Evolutionary conservation across 2,888 invertebrate species (phyloP), one percentile per base, ranked within the genome.

Genomic region (Notodonta dromedarius): DNA sequence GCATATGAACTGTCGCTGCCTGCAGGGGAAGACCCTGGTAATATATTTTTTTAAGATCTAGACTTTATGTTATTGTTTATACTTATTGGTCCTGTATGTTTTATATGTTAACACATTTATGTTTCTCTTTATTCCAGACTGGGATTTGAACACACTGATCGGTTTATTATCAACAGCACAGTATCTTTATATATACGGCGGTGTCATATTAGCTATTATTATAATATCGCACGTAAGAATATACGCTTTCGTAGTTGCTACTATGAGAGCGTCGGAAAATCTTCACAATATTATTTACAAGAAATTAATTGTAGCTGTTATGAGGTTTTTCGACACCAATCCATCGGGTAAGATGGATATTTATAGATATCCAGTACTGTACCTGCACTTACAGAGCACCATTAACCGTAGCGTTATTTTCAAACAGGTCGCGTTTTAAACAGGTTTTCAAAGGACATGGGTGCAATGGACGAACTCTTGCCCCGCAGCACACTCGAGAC

Each of bases 361-460:
- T 4, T 5, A 46, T n/a, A 13, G 6, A 46, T 13, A 57, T 14
- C 8, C 12, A 42, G 39, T 59, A 39, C 57, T 14, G 3, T 9
- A 24, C 24, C 14, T 24, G 24, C 24, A 24, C 16, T n/a, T 24
- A 51, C 0, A 24, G 24, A 42, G 6, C n/a, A 5, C 32, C n/a
- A 13, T 39, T 40, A 54, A 46, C 52, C 40, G 62, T 53, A 61
- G 53, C 32, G 52, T 46, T 50, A 50, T 56, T 56, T 59, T 58
- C 60, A 76, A 72, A 53, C 74, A 91, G 95, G 95, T 63, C 89
- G 95, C 53, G 95, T 97, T 50, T 85, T 97, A 6, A 97, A 97
- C 81, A 91, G 98, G 68, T 97, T 98, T 79, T 96, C 97, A 0
- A 98, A 97, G 82, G 98, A 98, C 79, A 95, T 97, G 79, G 97